These are phyloP conservation scores for Piezodorus guildinii DNA, from an alignment of 1,140 invertebrate genomes.

Conservation along the genomic window DNA sequence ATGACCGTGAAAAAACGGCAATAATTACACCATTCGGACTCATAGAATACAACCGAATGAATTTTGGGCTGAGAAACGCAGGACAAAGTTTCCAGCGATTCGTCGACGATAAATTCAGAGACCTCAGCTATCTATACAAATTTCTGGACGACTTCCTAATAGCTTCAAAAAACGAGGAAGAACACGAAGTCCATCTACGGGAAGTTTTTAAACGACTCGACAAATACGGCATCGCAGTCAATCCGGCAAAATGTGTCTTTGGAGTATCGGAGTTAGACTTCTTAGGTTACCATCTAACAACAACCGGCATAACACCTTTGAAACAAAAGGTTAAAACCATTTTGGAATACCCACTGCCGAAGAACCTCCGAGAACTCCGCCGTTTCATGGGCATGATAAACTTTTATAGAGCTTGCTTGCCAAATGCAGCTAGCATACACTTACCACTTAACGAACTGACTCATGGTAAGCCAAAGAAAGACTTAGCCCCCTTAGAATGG, in stretches of 20 bases:
- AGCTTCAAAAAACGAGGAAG: too few species aligned
- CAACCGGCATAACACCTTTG: conserved; percentile 11
- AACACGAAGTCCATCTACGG: too few species aligned
- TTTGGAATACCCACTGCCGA: conserved; percentile 7
- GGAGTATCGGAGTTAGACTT: too few species aligned
- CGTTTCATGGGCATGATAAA: conserved; percentile 36
- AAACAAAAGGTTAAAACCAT: conserved; percentile 16
- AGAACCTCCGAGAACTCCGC: conserved; percentile 21
- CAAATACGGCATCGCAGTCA: too few species aligned
- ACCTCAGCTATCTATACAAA: not conserved
- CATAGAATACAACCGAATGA: not conserved
- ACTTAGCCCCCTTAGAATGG: not conserved
- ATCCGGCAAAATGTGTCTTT: too few species aligned
- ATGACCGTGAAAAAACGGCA: not conserved
- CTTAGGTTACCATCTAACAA: too few species aligned
- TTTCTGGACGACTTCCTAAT: not conserved
- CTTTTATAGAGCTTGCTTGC: conserved; percentile 32
- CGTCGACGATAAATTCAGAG: not conserved
- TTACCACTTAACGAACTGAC: too few species aligned
- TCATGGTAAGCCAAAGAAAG: too few species aligned
- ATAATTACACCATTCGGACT: conserved; percentile 10
- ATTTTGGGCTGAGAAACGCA: not conserved
- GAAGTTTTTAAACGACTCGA: too few species aligned
- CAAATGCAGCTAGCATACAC: conserved; percentile 24
- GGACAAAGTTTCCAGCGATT: not conserved